These are phyloP conservation scores for Dipodomys spectabilis DNA, from an alignment of 2,113 vertebrate genomes.

Conservation along the genomic window DNA sequence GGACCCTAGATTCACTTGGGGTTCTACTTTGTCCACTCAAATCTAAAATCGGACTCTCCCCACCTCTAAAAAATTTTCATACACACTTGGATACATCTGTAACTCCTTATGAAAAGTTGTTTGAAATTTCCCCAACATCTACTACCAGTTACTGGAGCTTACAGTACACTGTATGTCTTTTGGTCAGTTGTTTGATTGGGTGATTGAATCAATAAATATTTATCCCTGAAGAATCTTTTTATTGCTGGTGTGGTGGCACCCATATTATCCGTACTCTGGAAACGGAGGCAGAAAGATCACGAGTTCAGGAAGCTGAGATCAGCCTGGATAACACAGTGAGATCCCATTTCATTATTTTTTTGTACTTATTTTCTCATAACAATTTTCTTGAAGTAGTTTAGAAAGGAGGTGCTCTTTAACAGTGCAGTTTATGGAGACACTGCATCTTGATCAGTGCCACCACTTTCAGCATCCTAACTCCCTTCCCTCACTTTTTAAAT, in stretches of 20 bases:
- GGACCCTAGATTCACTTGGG: neutral
- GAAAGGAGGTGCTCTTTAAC: too few species aligned
- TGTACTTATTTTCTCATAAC: constrained; percentile 38
- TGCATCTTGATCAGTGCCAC: too few species aligned
- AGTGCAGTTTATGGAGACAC: too few species aligned
- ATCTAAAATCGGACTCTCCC: neutral
- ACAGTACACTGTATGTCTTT: neutral
- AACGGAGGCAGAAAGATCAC: too few species aligned
- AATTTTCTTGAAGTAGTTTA: too few species aligned
- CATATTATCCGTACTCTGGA: too few species aligned
- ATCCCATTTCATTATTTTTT: neutral
- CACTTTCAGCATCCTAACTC: too few species aligned
- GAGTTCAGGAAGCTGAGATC: too few species aligned
- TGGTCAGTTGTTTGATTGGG: neutral
- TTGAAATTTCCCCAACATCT: neutral
- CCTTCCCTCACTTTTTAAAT: too few species aligned
- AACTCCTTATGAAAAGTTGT: neutral
- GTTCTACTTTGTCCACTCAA: neutral
- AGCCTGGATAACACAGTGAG: too few species aligned
- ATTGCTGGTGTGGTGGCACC: too few species aligned
- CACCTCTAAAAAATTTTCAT: neutral
- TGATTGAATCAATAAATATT: constrained; percentile 22
- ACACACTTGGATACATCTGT: neutral
- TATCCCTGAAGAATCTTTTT: neutral
- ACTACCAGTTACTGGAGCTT: neutral